Evolutionary conservation across 2,888 invertebrate species (phyloP).

Genomic region (Invenusta paracnida): DNA sequence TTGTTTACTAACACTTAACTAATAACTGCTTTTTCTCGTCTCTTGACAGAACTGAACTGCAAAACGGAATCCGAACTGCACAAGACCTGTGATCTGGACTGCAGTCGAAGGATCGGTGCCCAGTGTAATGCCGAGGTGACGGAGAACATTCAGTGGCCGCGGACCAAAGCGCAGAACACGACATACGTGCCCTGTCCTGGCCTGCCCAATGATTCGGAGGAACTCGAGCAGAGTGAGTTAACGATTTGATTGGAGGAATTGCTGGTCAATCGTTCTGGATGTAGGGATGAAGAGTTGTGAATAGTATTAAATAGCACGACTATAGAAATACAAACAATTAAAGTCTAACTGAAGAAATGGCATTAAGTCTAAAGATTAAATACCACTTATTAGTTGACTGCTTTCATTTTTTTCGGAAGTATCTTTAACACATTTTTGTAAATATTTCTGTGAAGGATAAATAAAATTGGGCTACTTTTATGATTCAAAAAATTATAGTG

Average conservation of each 20-base stretch:
- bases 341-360: not conserved
- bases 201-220: not conserved
- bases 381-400: no score
- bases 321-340: not conserved
- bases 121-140: slow-evolving; percentile 57
- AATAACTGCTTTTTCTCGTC: no score
- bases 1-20: no score
- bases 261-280: no score
- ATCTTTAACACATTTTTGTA: no score
- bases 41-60: slow-evolving; percentile 51
- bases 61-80: slow-evolving; percentile 50
- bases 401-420: no score
- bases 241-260: not conserved
- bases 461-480: no score
- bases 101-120: slow-evolving; percentile 57
- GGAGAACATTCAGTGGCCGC: slow-evolving; percentile 58
- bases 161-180: slow-evolving; percentile 54
- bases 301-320: not conserved
- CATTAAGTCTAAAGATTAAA: not conserved
- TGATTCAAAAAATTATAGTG: no score
- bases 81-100: slow-evolving; percentile 56
- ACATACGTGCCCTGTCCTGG: slow-evolving; percentile 53
- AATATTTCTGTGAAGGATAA: no score
- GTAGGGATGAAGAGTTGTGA: no score
- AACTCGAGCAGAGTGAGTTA: not conserved